Base-by-base conservation (phyloP, 2,797 vertebrate species). In the Gymnoscopelus braueri region DNA sequence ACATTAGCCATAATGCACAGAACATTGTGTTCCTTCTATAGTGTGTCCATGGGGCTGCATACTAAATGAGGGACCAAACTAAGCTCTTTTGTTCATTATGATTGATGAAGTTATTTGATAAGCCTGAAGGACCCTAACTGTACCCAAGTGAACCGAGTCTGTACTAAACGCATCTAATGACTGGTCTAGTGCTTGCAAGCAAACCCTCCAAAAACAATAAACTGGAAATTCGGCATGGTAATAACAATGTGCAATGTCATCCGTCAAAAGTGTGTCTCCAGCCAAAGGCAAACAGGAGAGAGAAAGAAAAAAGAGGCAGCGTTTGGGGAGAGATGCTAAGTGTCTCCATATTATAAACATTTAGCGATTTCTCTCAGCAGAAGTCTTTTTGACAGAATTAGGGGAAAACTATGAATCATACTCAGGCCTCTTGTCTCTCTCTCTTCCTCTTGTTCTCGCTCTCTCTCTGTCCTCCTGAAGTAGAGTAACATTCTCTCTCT, bases 131-230 rank as follows among this genome's bases (percentile, higher is more conserved):
- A 3, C 75, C 75, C 32, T 71, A 78, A 83, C 87, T 87, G 77
- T 74, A 60, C 76, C 19, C 32, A 84, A 80, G 71, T 67, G 82
- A 85, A 87, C 81, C 65, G 53, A 74, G 81, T 74, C 74, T 73
- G 66, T 68, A 74, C 79, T 79, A 81, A 44, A 84, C 83, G 65
- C 54, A 32, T 81, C 77, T 19, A 26, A 85, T 86, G 81, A 86
- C 65, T 75, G 69, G 63, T 79, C 71, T 54, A 65, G 67, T 69
- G 76, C 77, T 83, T 71, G 60, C 52, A 77, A 84, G 72, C 79
- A 81, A 75, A 86, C 83, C 68, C 63, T 88, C 85, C 84, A 90
- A 89, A 83, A 87, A 83, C 74, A 91, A 90, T 89, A 84, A 80
- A 77, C 65, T 84, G 61, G 68, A 82, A 83, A 77, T 84, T 79